These are phyloP conservation scores for Carpatolechia fugitivella DNA, from an alignment of 2,888 invertebrate species.

Conservation along the genomic window DNA sequence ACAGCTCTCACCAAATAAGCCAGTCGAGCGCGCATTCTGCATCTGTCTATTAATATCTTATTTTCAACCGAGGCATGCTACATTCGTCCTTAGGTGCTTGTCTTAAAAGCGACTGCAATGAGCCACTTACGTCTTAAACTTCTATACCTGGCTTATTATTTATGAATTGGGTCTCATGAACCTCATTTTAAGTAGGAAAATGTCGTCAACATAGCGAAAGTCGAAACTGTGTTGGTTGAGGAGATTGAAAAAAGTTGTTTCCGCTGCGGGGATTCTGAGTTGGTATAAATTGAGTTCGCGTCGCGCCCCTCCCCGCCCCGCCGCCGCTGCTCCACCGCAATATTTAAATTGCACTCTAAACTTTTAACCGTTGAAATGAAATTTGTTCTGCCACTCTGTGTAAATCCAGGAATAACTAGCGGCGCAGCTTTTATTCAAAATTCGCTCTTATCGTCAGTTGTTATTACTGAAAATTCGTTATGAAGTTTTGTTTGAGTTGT, in stretches of 20 bases:
- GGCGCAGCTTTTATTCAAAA: not conserved
- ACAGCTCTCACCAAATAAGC: slow-evolving; percentile 63
- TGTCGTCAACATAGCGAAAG: too few species aligned
- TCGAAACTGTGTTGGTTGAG: too few species aligned
- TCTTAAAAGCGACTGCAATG: slow-evolving; percentile 15
- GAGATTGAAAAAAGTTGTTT: not conserved
- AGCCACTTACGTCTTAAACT: slow-evolving; percentile 39
- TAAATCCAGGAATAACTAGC: slow-evolving; percentile 58
- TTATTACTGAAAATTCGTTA: slow-evolving; percentile 19
- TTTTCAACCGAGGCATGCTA: not conserved
- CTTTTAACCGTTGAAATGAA: slow-evolving; percentile 66
- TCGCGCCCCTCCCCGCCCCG: slow-evolving; percentile 30
- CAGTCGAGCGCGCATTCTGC: slow-evolving; percentile 60
- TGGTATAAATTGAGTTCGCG: slow-evolving; percentile 36
- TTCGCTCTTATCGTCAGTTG: not conserved
- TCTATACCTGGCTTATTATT: slow-evolving; percentile 32
- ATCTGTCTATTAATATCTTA: slow-evolving; percentile 56
- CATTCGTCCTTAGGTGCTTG: not conserved
- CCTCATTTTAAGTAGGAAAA: slow-evolving; percentile 15
- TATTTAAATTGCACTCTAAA: slow-evolving; percentile 68
- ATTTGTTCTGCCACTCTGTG: slow-evolving; percentile 60
- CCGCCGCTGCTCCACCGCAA: too few species aligned
- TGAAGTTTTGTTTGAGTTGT: not conserved
- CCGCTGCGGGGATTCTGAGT: not conserved
- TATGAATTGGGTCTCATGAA: slow-evolving; percentile 46